Base-by-base conservation (phyloP, 2,888 invertebrate species). In the Vanessa cardui region DNA sequence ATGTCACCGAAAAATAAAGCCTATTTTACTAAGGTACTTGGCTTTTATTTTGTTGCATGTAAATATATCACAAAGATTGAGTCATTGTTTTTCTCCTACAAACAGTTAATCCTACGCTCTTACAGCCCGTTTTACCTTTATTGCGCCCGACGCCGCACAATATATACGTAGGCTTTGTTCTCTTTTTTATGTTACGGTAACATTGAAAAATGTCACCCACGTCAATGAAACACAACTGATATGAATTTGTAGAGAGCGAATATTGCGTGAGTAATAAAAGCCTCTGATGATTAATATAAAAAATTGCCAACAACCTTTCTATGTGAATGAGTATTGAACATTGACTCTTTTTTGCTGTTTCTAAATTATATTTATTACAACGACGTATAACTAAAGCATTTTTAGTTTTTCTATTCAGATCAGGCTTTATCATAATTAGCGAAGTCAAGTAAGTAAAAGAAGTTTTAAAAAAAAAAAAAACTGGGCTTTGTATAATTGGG, bases 51-150 rank as follows among this genome's bases (percentile, higher is more conserved):
- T 59, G 16, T 50, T 39, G 15, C n/a, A 46, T 45, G 54, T 21
- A 47, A 20, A 58, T 20, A 66, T 9, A 54, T 21, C 12, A 47
- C 7, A 44, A 44, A 39, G n/a, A 50, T 58, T 47, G 58, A 60
- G 47, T 46, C 44, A 60, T 66, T 71, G 68, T 71, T 71, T 71
- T 68, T 61, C 52, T 31, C 50, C 54, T 26, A 60, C 46, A 46
- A 63, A 58, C 63, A 58, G 52, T 66, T 56, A 65, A 63, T 45
- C 66, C 58, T 58, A 20, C 68, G 58, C 65, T 61, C 63, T 66
- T 58, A 60, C 44, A 61, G 61, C 26, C 62, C 63, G 61, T 64
- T 68, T 62, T 60, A 66, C 66, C 63, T 71, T 68, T 71, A 71
- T 68, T 61, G 68, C 68, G 62, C 26, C 62, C 65, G 64, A 65